Evolutionary conservation across 2,888 invertebrate species (phyloP), one percentile per base, ranked within the genome.

Genomic region (Tachina fera): DNA sequence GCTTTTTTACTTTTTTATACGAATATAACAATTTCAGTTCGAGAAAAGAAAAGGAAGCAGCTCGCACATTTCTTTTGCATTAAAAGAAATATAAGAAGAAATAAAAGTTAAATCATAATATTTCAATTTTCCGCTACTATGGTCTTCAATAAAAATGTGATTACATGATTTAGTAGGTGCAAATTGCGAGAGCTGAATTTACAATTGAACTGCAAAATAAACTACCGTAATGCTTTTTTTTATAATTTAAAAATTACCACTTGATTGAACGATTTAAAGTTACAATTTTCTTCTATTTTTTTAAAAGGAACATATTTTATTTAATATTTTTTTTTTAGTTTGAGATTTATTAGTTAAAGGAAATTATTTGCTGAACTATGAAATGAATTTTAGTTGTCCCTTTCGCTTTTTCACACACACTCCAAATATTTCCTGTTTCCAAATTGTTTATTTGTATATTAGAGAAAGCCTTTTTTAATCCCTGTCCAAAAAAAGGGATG

Each of bases 111-210:
- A 78, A 85, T 74, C 81, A 85, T 74, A 70, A 78, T 85, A 78
- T 81, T 85, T 85, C 77, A 85, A 85, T 85, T 81, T 85, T 78
- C 77, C 81, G 81, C 84, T 74, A 74, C 74, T 78, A 56, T 81
- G 84, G 58, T 58, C 56, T 51, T 74, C 19, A 78, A 77, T 77
- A 67, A 71, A 77, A 76, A 77, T 77, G 2, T 53, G 60, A 61
- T 68, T 84, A 72, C n/a, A 61, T 70, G 77, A 81, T 81, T 85
- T 81, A 81, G 68, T 19, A 43, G n/a, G 63, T 56, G 74, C 49
- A 63, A 63, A 70, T 11, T 85, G 63, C 81, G 77, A 78, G 81
- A n/a, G 53, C n/a, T 31, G 76, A 80, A 81, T 80, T 67, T 41
- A 47, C 16, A 72, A 74, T 41, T 61, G 14, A 49, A 19, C 14